These are phyloP conservation scores for Characodon lateralis DNA, from an alignment of 2,797 vertebrate species.

Conservation along the genomic window DNA sequence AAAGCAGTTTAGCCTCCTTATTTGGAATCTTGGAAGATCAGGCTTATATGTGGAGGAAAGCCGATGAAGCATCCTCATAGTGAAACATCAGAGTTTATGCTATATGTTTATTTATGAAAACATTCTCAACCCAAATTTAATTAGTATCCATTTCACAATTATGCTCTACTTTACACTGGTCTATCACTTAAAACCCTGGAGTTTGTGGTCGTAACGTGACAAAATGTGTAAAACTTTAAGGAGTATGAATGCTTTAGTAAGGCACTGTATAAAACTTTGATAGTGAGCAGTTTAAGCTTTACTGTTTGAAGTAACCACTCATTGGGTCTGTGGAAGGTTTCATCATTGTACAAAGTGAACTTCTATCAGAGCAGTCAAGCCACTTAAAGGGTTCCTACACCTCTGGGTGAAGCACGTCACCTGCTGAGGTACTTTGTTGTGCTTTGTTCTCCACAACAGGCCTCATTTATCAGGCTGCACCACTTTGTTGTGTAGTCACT, in stretches of 20 bases:
- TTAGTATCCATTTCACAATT: neutral
- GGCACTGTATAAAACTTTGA: neutral
- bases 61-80: neutral
- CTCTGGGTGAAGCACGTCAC: neutral
- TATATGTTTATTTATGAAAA: neutral
- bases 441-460: neutral
- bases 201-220: neutral
- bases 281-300: constrained; percentile 27
- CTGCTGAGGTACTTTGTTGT: neutral
- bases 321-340: neutral
- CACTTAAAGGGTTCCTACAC: neutral
- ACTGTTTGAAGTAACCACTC: neutral
- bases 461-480: neutral
- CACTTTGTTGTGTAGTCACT: constrained; percentile 6
- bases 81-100: neutral
- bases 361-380: constrained; percentile 10
- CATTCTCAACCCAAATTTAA: neutral
- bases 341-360: neutral
- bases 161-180: neutral
- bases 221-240: neutral
- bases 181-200: neutral
- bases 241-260: neutral
- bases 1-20: no score
- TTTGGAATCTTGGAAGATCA: no score
- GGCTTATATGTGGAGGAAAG: neutral